These are phyloP conservation scores for Halcyon chelicuti DNA, from an alignment of 2,797 vertebrate genomes.

Conservation along the genomic window DNA sequence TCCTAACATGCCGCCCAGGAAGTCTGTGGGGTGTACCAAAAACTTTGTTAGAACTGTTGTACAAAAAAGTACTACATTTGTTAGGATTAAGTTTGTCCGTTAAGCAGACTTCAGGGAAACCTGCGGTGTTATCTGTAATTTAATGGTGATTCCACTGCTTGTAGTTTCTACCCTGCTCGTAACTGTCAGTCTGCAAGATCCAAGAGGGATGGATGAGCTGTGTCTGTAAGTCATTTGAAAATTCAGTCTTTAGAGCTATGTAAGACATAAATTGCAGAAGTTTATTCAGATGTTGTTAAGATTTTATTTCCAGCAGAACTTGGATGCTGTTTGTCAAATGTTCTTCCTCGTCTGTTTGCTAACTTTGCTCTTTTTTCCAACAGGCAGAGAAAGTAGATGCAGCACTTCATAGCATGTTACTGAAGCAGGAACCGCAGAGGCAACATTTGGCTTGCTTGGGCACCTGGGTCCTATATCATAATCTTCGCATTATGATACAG, in stretches of 20 bases:
- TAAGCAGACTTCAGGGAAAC: neutral
- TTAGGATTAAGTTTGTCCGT: neutral
- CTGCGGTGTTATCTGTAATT: neutral
- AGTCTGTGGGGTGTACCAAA: neutral
- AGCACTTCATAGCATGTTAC: constrained; percentile 92
- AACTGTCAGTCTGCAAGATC: neutral
- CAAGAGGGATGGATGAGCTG: neutral
- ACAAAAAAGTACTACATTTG: neutral
- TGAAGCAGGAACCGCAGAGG: constrained; percentile 97
- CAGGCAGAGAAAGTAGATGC: constrained; percentile 98
- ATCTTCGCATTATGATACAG: constrained; percentile 98
- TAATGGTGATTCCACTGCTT: neutral
- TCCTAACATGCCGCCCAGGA: neutral
- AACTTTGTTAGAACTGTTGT: neutral
- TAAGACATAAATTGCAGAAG: neutral
- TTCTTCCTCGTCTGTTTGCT: neutral
- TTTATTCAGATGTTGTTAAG: neutral
- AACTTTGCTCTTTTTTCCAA: neutral
- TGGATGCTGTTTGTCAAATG: neutral
- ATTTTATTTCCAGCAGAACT: neutral
- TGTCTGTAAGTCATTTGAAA: neutral
- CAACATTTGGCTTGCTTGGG: constrained; percentile 96
- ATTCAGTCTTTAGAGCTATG: neutral
- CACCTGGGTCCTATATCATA: constrained; percentile 98
- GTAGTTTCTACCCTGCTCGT: neutral